Evolutionary conservation across 2,888 invertebrate genomes (phyloP).

Genomic region (Encarsia formosa): DNA sequence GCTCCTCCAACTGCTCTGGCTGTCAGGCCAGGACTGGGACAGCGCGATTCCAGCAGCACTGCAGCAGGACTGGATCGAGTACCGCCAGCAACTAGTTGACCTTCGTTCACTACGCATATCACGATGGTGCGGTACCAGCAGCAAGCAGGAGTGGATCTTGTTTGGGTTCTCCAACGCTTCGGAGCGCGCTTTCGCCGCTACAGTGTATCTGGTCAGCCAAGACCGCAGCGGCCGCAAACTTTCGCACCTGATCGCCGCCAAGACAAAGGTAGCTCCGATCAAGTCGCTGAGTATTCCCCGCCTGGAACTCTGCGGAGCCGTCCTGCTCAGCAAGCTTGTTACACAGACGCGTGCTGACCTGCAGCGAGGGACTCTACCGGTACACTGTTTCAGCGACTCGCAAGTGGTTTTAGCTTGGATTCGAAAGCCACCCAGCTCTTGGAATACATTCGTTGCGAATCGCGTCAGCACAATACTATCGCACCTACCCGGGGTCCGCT

Average conservation of each 20-base stretch:
- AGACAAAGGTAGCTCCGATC: not conserved
- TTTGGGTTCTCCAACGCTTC: not conserved
- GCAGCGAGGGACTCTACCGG: not conserved
- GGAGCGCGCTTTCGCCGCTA: not conserved
- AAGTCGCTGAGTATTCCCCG: not conserved
- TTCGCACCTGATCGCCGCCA: not conserved
- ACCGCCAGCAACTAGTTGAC: not conserved
- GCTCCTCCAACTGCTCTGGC: not conserved
- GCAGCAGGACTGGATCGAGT: not conserved
- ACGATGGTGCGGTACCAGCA: not conserved
- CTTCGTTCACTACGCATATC: not conserved
- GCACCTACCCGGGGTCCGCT: not conserved
- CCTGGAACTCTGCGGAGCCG: not conserved
- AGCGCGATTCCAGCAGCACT: not conserved
- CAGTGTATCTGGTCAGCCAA: not conserved
- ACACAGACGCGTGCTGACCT: no score
- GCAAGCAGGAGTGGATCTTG: not conserved
- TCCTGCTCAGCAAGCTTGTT: not conserved
- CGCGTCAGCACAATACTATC: not conserved
- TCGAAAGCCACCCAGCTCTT: not conserved
- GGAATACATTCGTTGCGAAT: not conserved
- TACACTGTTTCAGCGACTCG: not conserved
- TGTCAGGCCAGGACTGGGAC: not conserved
- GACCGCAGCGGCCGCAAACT: not conserved
- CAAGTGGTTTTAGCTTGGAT: not conserved